Conservation (phyloP, 2,113 vertebrate species). For the Calonectris borealis region DNA sequence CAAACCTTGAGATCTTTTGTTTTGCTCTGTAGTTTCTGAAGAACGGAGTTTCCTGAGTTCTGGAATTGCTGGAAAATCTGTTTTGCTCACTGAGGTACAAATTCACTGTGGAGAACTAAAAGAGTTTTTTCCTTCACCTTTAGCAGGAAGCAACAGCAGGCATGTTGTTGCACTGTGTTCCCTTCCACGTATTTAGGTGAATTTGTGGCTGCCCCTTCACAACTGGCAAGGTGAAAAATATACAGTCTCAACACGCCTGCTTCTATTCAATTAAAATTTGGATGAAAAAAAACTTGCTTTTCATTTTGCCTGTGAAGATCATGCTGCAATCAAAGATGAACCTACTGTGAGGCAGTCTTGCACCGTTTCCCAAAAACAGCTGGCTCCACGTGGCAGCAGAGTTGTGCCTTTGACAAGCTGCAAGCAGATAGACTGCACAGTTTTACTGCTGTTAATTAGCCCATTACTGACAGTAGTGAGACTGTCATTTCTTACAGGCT, state of each 20-base stretch:
- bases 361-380: not conserved
- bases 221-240: not conserved
- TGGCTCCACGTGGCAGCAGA: not conserved
- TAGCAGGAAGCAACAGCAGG: not conserved
- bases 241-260: not conserved
- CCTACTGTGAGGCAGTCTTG: not conserved
- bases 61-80: not conserved
- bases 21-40: not conserved
- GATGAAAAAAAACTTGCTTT: not conserved
- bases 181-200: not conserved
- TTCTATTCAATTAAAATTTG: not conserved
- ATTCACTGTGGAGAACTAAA: not conserved
- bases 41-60: not conserved
- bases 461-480: not conserved
- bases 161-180: not conserved
- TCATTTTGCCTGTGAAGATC: not conserved
- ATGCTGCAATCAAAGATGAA: not conserved
- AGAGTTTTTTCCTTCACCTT: not conserved
- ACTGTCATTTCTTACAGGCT: not conserved
- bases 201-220: not conserved
- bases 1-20: not conserved
- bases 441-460: not conserved
- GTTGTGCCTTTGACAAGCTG: not conserved
- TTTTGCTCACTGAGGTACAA: not conserved
- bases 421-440: not conserved